Base-by-base conservation (phyloP, 2,888 invertebrate genomes). In the Dioctria linearis region DNA sequence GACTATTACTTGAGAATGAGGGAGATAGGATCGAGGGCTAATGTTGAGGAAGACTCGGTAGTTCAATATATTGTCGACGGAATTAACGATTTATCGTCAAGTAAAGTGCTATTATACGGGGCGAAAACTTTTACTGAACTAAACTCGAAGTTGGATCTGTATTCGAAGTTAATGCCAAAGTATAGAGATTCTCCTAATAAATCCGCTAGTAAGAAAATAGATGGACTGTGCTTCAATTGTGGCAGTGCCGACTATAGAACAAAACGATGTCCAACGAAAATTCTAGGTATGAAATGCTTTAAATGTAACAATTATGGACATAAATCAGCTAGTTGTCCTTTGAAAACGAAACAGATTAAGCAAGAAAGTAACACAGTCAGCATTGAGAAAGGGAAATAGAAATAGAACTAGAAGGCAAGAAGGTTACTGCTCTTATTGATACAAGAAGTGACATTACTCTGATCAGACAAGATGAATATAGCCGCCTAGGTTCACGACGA, bases 281-380 rank as follows among this genome's bases (percentile, higher is more conserved):
- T 5, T 40, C 5, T 39, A 40, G 65, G 65, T 1, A 40, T 39
- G 3, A 69, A 69, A 25, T 69, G 67, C 39, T 69, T 69, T 13
- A 69, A 51, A 6, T 69, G 49, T 4, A 49, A 69, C 25, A 51
- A 49, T 37, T 51, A 43, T 49, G 67, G 67, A 2, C 67, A 49
- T 69, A 69, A 69, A 25, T 13, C 67, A 9, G 3, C 49, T 3
- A 4, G 49, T 5, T 69, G 67, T 37, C 54, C 54, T 5, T 4
- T 11, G 4, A 54, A 54, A 54, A 11, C n/a, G 54, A 54, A 54
- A 8, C 54, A 54, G 9, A 11, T 8, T 54, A 54, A 54, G 11
- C 11, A 4, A 54, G n/a, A 11, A 4, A 54, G 54, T 54, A 54
- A 54, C 54, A 11, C 54, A 54, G 54, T 11, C 54, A 54, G 54